These are phyloP conservation scores for Anarsia innoxiella DNA, from an alignment of 2,888 invertebrate genomes.

Conservation along the genomic window DNA sequence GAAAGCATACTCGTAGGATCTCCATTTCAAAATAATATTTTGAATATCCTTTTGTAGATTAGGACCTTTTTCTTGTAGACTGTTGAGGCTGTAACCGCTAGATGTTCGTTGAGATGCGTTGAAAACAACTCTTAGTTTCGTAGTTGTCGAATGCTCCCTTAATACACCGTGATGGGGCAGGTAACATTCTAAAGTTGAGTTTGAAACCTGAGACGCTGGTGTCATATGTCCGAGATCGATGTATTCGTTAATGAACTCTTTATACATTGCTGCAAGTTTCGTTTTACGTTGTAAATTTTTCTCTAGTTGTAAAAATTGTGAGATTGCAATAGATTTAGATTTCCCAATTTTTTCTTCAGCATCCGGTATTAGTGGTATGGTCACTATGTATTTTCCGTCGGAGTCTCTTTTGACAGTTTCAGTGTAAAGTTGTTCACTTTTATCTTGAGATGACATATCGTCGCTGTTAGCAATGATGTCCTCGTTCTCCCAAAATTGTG, in stretches of 20 bases:
- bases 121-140: not conserved
- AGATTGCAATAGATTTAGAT: constrained; percentile 14
- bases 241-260: not conserved
- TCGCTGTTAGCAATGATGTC: constrained; percentile 5
- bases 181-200: constrained; percentile 1
- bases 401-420: constrained; percentile 6
- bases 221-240: not conserved
- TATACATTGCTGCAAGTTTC: not conserved
- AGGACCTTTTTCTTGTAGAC: not conserved
- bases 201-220: not conserved
- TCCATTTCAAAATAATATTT: not conserved
- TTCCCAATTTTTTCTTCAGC: constrained; percentile 10
- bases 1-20: not conserved
- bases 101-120: not conserved
- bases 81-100: not conserved
- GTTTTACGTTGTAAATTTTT: not conserved
- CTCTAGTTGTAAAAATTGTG: constrained; percentile 13
- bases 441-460: constrained; percentile 5
- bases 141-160: too few relatives aligned
- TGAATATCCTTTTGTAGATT: constrained; percentile 2
- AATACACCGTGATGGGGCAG: constrained; percentile 17
- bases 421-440: constrained; percentile 15
- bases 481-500: constrained; percentile 15
- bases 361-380: constrained; percentile 12
- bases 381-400: constrained; percentile 17